Evolutionary conservation across 2,113 vertebrate species (phyloP).

Genomic region (Labeo rohita): DNA sequence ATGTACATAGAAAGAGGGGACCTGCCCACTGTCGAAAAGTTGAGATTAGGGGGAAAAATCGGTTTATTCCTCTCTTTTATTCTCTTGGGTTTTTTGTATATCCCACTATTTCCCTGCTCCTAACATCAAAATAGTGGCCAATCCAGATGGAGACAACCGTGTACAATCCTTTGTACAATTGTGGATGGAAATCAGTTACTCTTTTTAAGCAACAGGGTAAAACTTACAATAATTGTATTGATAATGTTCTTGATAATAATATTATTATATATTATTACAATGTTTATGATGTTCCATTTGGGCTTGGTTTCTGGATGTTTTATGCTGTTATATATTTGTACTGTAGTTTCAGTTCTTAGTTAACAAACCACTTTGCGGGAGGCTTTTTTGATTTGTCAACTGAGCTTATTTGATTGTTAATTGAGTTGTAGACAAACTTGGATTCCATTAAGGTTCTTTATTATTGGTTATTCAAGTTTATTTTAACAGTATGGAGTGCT

Average conservation of each 20-base stretch:
- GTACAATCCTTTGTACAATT: constrained; percentile 68
- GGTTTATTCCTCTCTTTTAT: constrained; percentile 48
- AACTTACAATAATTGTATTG: constrained; percentile 79
- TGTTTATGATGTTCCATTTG: constrained; percentile 78
- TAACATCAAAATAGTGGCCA: constrained; percentile 73
- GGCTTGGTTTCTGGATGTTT: constrained; percentile 76
- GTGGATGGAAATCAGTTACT: constrained; percentile 72
- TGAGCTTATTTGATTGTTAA: constrained; percentile 51
- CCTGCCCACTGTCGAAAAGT: constrained; percentile 40
- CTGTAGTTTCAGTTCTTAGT: constrained; percentile 74
- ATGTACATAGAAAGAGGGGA: constrained; percentile 51
- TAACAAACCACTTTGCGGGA: constrained; percentile 74
- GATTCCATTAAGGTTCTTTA: constrained; percentile 70
- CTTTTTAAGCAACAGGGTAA: constrained; percentile 82
- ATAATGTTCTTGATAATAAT: constrained; percentile 76
- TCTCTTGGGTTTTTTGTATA: constrained; percentile 47
- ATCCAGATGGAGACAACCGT: constrained; percentile 63
- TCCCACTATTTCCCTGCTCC: constrained; percentile 61
- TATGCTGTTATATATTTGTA: constrained; percentile 77
- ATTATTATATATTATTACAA: constrained; percentile 77
- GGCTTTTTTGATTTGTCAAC: constrained; percentile 55
- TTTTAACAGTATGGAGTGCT: constrained; percentile 70
- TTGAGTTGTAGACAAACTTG: constrained; percentile 48
- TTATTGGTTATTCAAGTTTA: constrained; percentile 73
- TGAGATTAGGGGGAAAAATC: constrained; percentile 44